These are phyloP conservation scores for Collichthys lucidus DNA, from an alignment of 2,113 vertebrate species.

Conservation along the genomic window DNA sequence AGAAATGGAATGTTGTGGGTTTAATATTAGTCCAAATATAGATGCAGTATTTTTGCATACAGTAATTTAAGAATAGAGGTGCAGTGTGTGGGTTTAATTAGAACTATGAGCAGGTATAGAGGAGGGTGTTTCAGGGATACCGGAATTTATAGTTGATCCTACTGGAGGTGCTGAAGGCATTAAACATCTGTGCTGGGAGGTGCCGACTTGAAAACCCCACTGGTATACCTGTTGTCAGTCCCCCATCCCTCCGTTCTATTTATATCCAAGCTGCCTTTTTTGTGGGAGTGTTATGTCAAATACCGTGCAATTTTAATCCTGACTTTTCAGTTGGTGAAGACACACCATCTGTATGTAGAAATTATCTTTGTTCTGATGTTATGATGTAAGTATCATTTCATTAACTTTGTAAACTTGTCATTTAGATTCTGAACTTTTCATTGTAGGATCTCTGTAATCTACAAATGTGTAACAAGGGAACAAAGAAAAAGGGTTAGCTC, in stretches of 20 bases:
- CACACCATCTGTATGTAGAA: neutral
- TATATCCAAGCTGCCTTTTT: neutral
- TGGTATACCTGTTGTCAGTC: conserved; percentile 49
- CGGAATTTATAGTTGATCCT: conserved; percentile 48
- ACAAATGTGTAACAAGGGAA: neutral
- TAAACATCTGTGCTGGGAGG: conserved; percentile 63
- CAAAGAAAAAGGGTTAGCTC: neutral
- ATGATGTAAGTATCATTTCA: neutral
- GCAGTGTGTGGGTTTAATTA: conserved; percentile 53
- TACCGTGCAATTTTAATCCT: neutral
- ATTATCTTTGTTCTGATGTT: neutral
- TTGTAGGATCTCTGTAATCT: neutral
- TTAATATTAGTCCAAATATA: conserved; percentile 32
- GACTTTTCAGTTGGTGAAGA: conserved; percentile 1
- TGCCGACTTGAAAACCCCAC: conserved; percentile 35
- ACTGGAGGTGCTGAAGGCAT: conserved; percentile 42
- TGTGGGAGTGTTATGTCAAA: conserved; percentile 9
- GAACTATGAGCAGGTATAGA: conserved; percentile 31
- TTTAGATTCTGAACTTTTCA: neutral
- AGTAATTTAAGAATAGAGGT: conserved; percentile 4
- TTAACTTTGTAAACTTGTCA: neutral
- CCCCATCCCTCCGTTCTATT: conserved; percentile 7
- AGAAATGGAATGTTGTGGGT: neutral
- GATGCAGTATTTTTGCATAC: conserved; percentile 12
- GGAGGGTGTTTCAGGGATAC: conserved; percentile 18